Percentiles rank a stretch among this genome's conserved stretches.
Evolutionary conservation across 2,113 vertebrate species (phyloP).

Genomic region (Herpetotheres cachinnans): DNA sequence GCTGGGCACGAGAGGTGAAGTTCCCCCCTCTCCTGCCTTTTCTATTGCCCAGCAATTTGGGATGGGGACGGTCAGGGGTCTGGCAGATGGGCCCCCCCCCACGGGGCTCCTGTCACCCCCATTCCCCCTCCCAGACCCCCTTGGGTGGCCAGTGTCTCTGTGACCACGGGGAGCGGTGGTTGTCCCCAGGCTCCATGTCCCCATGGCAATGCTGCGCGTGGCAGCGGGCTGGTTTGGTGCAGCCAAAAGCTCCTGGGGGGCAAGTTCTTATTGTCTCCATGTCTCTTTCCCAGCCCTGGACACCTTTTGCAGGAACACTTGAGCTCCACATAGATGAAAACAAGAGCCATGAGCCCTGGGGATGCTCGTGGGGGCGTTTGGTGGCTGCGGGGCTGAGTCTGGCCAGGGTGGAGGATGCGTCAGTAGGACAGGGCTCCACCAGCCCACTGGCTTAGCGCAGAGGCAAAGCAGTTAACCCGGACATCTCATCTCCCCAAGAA

Average conservation of each 20-base stretch:
- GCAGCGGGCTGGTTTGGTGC: background rate
- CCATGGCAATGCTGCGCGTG: rapidly evolving
- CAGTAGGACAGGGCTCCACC: background rate
- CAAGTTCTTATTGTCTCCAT: background rate
- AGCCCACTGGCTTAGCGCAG: background rate
- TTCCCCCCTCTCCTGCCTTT: background rate
- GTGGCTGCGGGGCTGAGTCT: background rate
- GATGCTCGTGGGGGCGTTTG: background rate
- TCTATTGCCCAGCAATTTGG: background rate
- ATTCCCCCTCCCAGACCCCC: background rate
- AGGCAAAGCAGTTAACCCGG: conserved; percentile 52
- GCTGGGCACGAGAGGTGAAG: background rate
- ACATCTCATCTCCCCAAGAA: background rate
- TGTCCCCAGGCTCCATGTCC: background rate
- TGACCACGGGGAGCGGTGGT: background rate
- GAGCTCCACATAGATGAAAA: background rate
- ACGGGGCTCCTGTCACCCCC: background rate
- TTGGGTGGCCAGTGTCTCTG: background rate
- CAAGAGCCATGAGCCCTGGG: background rate
- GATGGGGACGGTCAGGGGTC: background rate
- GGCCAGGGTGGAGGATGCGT: background rate
- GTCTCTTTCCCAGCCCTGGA: background rate
- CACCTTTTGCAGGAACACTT: background rate
- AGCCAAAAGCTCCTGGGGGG: background rate
- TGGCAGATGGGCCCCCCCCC: background rate